Evolutionary conservation across 2,113 vertebrate genomes (phyloP).

Genomic region (Aegithalos caudatus): DNA sequence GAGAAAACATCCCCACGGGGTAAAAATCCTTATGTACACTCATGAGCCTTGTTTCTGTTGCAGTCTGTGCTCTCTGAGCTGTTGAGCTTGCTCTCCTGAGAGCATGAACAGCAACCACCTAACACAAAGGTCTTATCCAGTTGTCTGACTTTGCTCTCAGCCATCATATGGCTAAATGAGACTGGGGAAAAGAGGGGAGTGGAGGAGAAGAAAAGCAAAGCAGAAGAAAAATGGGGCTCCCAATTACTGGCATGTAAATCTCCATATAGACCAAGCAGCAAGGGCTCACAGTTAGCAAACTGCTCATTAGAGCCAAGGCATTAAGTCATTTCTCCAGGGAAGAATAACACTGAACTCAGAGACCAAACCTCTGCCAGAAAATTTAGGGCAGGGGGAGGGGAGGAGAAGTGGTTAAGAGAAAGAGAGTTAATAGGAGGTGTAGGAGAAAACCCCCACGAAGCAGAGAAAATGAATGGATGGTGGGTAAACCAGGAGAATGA

Average conservation of each 20-base stretch:
- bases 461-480: neutral
- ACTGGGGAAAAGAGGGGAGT: neutral
- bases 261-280: conserved; percentile 52
- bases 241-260: conserved; percentile 41
- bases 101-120: neutral
- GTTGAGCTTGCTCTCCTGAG: conserved; percentile 4
- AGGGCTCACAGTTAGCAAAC: conserved; percentile 45
- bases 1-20: neutral
- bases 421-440: neutral
- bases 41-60: neutral
- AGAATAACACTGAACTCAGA: conserved; percentile 63
- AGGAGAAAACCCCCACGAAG: neutral
- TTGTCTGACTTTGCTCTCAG: neutral
- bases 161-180: neutral
- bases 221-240: conserved; percentile 48
- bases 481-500: neutral
- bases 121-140: neutral
- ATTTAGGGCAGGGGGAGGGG: conserved; percentile 10
- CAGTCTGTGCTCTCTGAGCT: neutral
- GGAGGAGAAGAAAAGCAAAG: neutral
- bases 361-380: conserved; percentile 56
- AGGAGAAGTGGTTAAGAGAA: neutral
- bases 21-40: neutral
- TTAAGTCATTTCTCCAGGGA: conserved; percentile 74
- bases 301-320: conserved; percentile 64